A percentile compares a stretch with the other conserved stretches of the same genome.
Evolutionary conservation across 2,113 vertebrate genomes (phyloP).

Genomic region (Grammomys surdaster): DNA sequence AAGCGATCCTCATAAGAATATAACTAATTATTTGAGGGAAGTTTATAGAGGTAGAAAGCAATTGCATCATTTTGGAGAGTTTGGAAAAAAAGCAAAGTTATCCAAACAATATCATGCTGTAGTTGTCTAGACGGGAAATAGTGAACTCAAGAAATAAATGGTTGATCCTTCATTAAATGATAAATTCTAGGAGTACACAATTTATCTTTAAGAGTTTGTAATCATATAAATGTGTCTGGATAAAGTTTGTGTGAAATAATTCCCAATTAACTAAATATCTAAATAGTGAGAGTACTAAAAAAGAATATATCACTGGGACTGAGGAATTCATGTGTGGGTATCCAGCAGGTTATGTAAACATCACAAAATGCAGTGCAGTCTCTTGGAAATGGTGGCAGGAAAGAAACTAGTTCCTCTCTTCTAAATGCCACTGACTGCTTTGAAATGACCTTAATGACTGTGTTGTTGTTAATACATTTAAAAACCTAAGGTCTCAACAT

Average conservation of each 20-base stretch:
- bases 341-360: neutral
- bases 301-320: neutral
- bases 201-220: conserved; percentile 70
- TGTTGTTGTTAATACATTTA: neutral
- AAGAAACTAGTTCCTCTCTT: neutral
- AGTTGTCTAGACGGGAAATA: conserved; percentile 88
- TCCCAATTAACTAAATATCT: conserved; percentile 9
- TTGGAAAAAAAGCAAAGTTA: conserved; percentile 76
- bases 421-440: neutral
- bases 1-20: neutral
- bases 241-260: conserved; percentile 43
- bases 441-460: neutral
- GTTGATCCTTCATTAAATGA: conserved; percentile 80
- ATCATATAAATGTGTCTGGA: conserved; percentile 21
- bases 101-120: conserved; percentile 76
- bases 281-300: conserved; percentile 32
- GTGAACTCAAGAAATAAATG: conserved; percentile 81
- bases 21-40: neutral
- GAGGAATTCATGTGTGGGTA: neutral
- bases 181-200: conserved; percentile 75
- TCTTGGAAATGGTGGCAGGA: neutral
- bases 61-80: conserved; percentile 62
- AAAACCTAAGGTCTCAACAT: neutral
- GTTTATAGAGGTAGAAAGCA: conserved; percentile 8
- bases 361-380: neutral